phyloP scores from a whole-genome alignment of 35 echinoderm and acorn worm species.

The Amphiura filiformis region DNA sequence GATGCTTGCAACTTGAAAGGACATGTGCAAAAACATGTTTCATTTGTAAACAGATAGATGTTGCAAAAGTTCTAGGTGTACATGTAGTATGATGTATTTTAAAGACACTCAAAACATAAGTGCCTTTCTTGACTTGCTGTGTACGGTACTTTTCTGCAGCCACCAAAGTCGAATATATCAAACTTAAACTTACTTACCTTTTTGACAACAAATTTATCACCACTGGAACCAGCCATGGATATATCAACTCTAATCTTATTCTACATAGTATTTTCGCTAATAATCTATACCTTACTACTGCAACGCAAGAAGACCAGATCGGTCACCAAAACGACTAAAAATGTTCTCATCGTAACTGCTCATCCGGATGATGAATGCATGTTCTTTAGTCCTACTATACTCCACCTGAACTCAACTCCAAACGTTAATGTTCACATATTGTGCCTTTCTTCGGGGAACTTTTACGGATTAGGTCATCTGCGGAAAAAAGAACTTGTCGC shows the following conservation, averaged over 20 bases:
- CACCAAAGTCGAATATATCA: too few relatives aligned
- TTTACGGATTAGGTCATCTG: slow-evolving; percentile 46
- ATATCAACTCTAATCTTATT: slow-evolving; percentile 6
- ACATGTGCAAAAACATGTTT: too few relatives aligned
- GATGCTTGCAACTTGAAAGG: too few relatives aligned
- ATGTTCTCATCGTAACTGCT: slow-evolving; percentile 71
- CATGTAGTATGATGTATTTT: too few relatives aligned
- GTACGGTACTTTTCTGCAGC: too few relatives aligned
- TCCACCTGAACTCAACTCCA: slow-evolving; percentile 5
- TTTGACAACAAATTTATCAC: too few relatives aligned
- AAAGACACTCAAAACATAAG: too few relatives aligned
- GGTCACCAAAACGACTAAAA: slow-evolving; percentile 9
- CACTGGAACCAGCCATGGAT: background rate
- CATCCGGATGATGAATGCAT: slow-evolving; percentile 94
- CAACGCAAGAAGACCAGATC: background rate
- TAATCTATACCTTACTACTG: slow-evolving; percentile 17
- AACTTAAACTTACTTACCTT: too few relatives aligned
- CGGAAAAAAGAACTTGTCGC: slow-evolving; percentile 68
- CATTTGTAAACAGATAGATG: too few relatives aligned
- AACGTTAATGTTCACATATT: slow-evolving; percentile 27
- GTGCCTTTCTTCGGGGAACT: slow-evolving; percentile 75
- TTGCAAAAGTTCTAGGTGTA: too few relatives aligned
- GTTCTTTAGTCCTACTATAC: slow-evolving; percentile 77
- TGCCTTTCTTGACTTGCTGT: too few relatives aligned
- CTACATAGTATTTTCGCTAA: slow-evolving; percentile 20